These are phyloP conservation scores for Hyalella azteca DNA, from an alignment of 2,888 invertebrate genomes.

Conservation along the genomic window DNA sequence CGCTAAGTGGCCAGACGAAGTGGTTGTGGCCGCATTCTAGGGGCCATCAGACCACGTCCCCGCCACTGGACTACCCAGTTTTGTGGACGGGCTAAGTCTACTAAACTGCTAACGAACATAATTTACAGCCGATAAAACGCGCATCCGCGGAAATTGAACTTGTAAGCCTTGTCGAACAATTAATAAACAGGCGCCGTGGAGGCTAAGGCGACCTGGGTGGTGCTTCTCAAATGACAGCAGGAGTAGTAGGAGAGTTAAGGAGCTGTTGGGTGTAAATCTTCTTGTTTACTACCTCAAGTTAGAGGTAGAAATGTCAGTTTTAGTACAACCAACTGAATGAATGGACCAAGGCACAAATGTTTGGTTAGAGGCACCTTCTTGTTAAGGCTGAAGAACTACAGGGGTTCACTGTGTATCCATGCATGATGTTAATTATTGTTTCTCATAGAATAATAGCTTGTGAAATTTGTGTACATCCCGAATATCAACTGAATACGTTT, in stretches of 20 bases:
- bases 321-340: no score
- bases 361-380: no score
- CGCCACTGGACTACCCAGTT: background rate
- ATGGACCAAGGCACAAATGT: no score
- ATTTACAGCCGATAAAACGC: slow-evolving; percentile 29
- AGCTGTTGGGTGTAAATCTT: no score
- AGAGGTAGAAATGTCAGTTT: no score
- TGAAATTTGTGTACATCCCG: no score
- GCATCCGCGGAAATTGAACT: slow-evolving; percentile 24
- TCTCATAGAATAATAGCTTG: no score
- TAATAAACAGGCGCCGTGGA: background rate
- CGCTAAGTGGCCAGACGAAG: background rate
- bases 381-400: no score
- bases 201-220: background rate
- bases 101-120: slow-evolving; percentile 20
- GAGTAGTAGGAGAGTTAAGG: background rate
- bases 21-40: background rate
- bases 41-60: background rate
- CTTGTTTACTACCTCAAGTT: no score
- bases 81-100: background rate
- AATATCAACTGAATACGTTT: no score
- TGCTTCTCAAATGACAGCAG: background rate
- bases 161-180: slow-evolving; percentile 16
- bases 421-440: no score
- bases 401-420: no score